A percentile compares a stretch with the other conserved stretches of the same genome.
Evolutionary conservation across 2,888 invertebrate species (phyloP).

Genomic region (Spatulosminthurus flaviceps): DNA sequence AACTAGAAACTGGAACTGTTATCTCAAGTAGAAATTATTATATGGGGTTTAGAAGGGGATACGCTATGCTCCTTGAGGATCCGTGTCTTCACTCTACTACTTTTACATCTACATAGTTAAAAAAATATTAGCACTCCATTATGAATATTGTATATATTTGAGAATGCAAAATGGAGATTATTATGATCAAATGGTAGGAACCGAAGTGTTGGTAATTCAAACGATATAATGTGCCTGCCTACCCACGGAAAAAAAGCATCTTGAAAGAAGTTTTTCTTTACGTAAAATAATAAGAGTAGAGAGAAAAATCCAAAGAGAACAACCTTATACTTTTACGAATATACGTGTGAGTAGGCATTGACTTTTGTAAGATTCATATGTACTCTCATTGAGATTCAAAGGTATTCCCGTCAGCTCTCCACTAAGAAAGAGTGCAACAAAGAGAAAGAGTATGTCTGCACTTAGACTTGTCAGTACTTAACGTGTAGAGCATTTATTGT

Average conservation of each 20-base stretch:
- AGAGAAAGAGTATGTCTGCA: conserved; percentile 8
- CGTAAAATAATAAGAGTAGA: too few species aligned
- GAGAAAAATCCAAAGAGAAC: too few species aligned
- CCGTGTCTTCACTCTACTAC: too few species aligned
- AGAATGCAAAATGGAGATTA: neutral
- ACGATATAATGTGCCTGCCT: too few species aligned
- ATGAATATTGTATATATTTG: conserved; percentile 3
- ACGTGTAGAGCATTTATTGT: neutral
- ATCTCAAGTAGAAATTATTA: too few species aligned
- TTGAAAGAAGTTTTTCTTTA: too few species aligned
- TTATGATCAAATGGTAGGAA: neutral
- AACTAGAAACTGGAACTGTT: too few species aligned
- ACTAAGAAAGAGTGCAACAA: conserved; percentile 16
- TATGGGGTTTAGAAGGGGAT: too few species aligned
- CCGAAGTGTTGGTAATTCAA: neutral
- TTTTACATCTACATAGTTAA: neutral
- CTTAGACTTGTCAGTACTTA: neutral
- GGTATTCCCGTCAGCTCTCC: neutral
- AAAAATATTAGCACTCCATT: conserved; percentile 1
- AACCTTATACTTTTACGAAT: too few species aligned
- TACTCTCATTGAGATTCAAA: neutral
- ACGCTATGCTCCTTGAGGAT: neutral
- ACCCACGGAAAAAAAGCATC: too few species aligned
- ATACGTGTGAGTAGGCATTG: neutral
- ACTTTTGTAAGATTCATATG: neutral